Conservation (phyloP, 37 sponge, comb jelly and placozoan genomes). For the Aphrocallistes beatrix region DNA sequence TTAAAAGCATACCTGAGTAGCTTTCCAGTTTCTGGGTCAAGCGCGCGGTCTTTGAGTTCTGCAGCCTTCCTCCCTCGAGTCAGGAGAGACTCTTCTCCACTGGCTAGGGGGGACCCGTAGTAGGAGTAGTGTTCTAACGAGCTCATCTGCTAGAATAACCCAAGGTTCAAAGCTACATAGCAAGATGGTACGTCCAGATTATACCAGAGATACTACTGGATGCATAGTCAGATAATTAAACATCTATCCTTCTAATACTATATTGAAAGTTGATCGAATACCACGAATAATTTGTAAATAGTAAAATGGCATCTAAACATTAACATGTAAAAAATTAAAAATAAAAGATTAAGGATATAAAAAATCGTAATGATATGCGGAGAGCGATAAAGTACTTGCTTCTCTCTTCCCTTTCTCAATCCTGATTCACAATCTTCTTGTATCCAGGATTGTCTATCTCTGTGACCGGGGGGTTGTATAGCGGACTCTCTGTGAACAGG, state of each 20-base stretch:
- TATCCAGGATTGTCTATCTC: background rate
- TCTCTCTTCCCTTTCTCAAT: too few relatives aligned
- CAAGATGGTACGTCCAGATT: too few relatives aligned
- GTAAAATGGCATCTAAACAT: background rate
- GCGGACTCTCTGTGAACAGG: background rate
- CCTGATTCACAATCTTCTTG: background rate
- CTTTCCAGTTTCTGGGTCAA: background rate
- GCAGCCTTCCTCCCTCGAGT: background rate
- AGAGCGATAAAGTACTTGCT: too few relatives aligned
- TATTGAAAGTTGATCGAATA: too few relatives aligned
- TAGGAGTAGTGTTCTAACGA: too few relatives aligned
- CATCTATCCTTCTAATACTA: too few relatives aligned
- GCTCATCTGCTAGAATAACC: too few relatives aligned
- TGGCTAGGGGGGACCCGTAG: background rate
- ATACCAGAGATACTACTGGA: too few relatives aligned
- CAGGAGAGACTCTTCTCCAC: background rate
- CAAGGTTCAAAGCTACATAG: too few relatives aligned
- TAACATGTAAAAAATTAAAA: background rate
- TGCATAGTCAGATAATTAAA: too few relatives aligned
- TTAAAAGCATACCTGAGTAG: background rate
- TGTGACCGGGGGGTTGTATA: background rate
- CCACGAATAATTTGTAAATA: background rate
- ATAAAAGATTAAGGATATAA: background rate
- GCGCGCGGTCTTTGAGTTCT: background rate
- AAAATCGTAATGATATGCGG: background rate